A percentile compares a stretch with the other conserved stretches of the same genome.
Conservation (phyloP, 2,797 vertebrate species). For the Lagorchestes hirsutus region DNA sequence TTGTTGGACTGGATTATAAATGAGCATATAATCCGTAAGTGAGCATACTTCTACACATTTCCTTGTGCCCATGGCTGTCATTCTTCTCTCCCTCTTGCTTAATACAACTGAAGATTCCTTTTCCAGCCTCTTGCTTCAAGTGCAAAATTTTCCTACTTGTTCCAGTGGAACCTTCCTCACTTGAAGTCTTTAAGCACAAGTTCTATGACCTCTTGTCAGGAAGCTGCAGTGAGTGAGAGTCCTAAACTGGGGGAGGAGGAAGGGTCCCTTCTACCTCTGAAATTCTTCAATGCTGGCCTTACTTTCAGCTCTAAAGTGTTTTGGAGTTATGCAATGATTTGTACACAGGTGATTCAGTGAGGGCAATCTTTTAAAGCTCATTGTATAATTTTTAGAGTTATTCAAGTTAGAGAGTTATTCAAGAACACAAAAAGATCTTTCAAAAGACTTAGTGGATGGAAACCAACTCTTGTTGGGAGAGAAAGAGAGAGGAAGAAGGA, state of each 20-base stretch:
- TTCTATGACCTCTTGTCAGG: not conserved
- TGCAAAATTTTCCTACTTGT: not conserved
- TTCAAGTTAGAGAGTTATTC: not conserved
- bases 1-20: not conserved
- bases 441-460: not conserved
- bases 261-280: not conserved
- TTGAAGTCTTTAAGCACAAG: not conserved
- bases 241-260: not conserved
- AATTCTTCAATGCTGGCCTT: not conserved
- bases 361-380: not conserved
- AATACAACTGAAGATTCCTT: not conserved
- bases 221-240: not conserved
- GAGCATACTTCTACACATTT: not conserved
- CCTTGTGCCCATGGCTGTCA: not conserved
- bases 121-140: not conserved
- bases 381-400: not conserved
- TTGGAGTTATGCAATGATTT: not conserved
- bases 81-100: not conserved
- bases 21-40: not conserved
- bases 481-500: not conserved
- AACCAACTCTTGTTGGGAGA: not conserved
- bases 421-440: not conserved
- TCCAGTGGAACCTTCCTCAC: not conserved
- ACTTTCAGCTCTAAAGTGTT: not conserved
- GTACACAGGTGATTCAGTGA: not conserved